Conservation (phyloP, 1,140 invertebrate species). For the Euwallacea similis region DNA sequence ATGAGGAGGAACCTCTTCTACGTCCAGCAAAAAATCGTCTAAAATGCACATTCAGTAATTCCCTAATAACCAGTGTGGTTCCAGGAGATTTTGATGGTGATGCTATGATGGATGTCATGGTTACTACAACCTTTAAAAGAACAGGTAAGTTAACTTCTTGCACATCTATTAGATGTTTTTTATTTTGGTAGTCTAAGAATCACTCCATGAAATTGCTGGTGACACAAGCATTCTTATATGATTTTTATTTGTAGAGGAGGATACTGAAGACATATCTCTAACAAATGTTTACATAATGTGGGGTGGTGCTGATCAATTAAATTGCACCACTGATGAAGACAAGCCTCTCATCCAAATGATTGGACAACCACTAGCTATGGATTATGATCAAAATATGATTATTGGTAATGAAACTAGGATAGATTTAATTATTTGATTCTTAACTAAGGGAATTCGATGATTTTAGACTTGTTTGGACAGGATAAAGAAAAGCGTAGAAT, state of each 20-base stretch:
- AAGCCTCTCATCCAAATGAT: conserved; percentile 62
- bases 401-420: conserved; percentile 53
- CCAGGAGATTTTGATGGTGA: conserved; percentile 95
- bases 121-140: conserved; percentile 61
- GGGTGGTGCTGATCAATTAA: conserved; percentile 68
- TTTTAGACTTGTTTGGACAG: conserved; percentile 79
- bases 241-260: conserved; percentile 29
- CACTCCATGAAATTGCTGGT: background rate
- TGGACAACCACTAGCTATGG: conserved; percentile 84
- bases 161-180: no score
- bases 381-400: conserved; percentile 92
- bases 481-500: conserved; percentile 59
- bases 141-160: conserved; percentile 1
- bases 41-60: conserved; percentile 63
- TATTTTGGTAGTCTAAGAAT: background rate
- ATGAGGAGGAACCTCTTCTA: conserved; percentile 76
- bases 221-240: background rate
- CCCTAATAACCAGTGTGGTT: conserved; percentile 72
- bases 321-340: conserved; percentile 60
- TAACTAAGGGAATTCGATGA: background rate
- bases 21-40: conserved; percentile 51
- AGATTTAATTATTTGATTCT: background rate
- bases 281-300: conserved; percentile 69
- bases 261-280: conserved; percentile 44
- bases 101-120: conserved; percentile 87